phyloP scores from a whole-genome alignment of 2,888 invertebrate species.

The Xestoiulus laeticollis region DNA sequence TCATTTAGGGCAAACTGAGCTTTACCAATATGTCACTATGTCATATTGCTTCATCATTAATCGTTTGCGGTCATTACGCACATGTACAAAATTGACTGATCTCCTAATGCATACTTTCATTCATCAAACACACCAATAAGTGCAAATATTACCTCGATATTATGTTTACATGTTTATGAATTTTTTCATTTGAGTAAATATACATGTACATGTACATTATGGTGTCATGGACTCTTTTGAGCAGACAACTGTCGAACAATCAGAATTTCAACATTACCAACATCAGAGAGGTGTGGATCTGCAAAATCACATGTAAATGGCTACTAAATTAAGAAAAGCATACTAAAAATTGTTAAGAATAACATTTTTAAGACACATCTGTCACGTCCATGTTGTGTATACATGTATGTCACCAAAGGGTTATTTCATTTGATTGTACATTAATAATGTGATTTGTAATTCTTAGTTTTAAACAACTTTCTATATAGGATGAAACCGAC shows the following conservation, averaged over 20 bases:
- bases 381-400: too few species aligned
- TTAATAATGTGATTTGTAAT: background rate
- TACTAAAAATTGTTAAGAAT: background rate
- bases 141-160: background rate
- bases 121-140: background rate
- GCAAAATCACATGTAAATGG: too few species aligned
- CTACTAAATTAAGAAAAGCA: too few species aligned
- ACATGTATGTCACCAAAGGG: background rate
- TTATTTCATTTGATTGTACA: background rate
- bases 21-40: background rate
- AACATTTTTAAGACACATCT: background rate
- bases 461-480: background rate
- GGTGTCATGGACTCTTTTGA: too few species aligned
- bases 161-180: background rate
- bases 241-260: too few species aligned
- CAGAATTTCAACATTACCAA: too few species aligned
- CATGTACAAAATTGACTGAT: background rate
- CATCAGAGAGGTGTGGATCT: too few species aligned
- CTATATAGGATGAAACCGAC: background rate
- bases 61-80: background rate
- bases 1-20: background rate
- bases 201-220: too few species aligned
- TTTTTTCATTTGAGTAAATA: too few species aligned
- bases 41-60: background rate
- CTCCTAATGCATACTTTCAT: background rate